Conservation (phyloP, 2,113 vertebrate genomes). For the Sylvia atricapilla region DNA sequence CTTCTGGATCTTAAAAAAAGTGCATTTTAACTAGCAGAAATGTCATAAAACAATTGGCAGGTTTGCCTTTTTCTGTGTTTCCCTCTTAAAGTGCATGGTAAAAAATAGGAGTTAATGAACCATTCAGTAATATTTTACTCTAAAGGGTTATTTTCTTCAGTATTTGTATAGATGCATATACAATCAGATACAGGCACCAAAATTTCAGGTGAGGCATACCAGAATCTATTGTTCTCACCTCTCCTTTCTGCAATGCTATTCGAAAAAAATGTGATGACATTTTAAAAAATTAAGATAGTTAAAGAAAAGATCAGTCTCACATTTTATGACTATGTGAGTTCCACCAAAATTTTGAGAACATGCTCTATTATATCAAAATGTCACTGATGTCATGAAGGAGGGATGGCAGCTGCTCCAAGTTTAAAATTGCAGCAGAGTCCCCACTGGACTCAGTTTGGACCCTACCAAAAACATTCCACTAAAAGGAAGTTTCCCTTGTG, state of each 20-base stretch:
- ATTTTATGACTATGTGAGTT: neutral
- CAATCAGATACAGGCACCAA: neutral
- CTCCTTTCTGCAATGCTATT: neutral
- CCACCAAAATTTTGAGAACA: neutral
- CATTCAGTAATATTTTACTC: neutral
- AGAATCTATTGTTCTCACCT: neutral
- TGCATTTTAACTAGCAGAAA: neutral
- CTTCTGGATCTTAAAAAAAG: neutral
- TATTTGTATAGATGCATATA: neutral
- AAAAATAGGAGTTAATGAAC: neutral
- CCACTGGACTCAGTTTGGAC: neutral
- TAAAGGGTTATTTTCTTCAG: neutral
- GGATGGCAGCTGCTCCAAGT: neutral
- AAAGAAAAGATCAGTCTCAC: neutral
- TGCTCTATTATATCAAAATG: neutral
- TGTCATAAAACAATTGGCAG: neutral
- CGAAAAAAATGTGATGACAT: neutral
- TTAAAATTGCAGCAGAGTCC: slow-evolving; percentile 29
- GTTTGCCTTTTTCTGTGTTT: neutral
- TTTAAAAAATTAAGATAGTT: neutral
- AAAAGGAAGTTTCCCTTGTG: neutral
- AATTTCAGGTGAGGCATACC: neutral
- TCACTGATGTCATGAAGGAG: neutral
- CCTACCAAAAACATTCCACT: slow-evolving; percentile 22
- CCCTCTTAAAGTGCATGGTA: neutral